These are phyloP conservation scores for Caenorhabditis japonica DNA, from an alignment of 2,888 invertebrate genomes.

Conservation along the genomic window DNA sequence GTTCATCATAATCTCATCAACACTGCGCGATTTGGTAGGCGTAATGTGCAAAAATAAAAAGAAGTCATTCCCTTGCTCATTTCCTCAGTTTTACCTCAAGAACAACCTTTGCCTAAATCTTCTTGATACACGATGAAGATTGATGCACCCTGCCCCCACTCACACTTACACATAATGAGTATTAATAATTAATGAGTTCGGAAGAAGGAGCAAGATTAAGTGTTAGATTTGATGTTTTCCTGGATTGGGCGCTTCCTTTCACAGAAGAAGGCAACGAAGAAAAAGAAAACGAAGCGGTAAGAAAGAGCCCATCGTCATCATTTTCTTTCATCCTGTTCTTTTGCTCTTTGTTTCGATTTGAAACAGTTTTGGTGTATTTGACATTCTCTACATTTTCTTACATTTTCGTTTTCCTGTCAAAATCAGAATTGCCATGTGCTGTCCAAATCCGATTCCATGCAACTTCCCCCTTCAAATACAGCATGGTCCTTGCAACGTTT, in stretches of 20 bases:
- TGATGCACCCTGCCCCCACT: slow-evolving; percentile 50
- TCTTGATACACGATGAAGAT: slow-evolving; percentile 23
- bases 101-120: slow-evolving; percentile 34
- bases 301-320: not conserved
- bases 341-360: not conserved
- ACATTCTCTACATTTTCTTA: slow-evolving; percentile 18
- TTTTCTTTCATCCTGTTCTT: slow-evolving; percentile 2
- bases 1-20: slow-evolving; percentile 43
- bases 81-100: too few species aligned
- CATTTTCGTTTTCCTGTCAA: slow-evolving; percentile 35
- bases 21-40: slow-evolving; percentile 14
- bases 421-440: slow-evolving; percentile 10
- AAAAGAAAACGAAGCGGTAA: not conserved
- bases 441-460: slow-evolving; percentile 1
- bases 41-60: slow-evolving; percentile 20
- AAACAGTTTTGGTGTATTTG: slow-evolving; percentile 37
- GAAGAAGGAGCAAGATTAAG: slow-evolving; percentile 39
- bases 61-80: too few species aligned
- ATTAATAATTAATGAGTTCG: slow-evolving; percentile 57
- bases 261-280: not conserved
- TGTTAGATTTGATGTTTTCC: slow-evolving; percentile 45
- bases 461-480: slow-evolving; percentile 38
- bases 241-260: slow-evolving; percentile 31
- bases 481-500: slow-evolving; percentile 7
- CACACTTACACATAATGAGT: slow-evolving; percentile 52